Percentiles rank a stretch among this genome's conserved stretches.
phyloP scores from a whole-genome alignment of 2,888 invertebrate species.

The Horisme vitalbata region DNA sequence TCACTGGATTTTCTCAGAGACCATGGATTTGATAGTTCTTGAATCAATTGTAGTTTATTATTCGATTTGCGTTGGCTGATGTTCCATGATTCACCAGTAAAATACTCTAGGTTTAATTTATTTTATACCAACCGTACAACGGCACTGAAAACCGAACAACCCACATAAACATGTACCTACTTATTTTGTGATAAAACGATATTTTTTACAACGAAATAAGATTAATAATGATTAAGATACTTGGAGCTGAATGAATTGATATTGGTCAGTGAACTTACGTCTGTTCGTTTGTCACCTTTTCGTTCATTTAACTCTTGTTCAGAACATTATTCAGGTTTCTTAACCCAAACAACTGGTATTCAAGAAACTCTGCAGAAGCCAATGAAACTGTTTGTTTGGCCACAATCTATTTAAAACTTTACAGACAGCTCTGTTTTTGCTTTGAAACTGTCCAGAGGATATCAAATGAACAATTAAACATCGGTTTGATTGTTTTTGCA shows the following conservation, averaged over 20 bases:
- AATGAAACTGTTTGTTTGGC: slow-evolving; percentile 27
- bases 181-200: no score
- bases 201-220: no score
- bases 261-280: neutral
- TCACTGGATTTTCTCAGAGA: slow-evolving; percentile 3
- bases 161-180: no score
- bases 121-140: neutral
- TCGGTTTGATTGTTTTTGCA: slow-evolving; percentile 60
- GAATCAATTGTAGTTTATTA: neutral
- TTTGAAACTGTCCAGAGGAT: slow-evolving; percentile 58
- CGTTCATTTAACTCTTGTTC: neutral
- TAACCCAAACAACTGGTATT: neutral
- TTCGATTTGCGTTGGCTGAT: neutral
- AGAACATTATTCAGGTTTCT: neutral
- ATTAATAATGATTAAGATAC: no score
- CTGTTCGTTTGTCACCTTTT: neutral
- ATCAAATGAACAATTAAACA: slow-evolving; percentile 65
- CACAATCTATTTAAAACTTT: slow-evolving; percentile 56
- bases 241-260: neutral
- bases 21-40: slow-evolving; percentile 5
- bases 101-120: neutral
- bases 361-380: slow-evolving; percentile 16
- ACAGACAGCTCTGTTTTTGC: slow-evolving; percentile 34
- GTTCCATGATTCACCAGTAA: neutral
- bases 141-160: no score